Evolutionary conservation across 2,888 invertebrate species (phyloP).

Genomic region (Alloplasta piceator): DNA sequence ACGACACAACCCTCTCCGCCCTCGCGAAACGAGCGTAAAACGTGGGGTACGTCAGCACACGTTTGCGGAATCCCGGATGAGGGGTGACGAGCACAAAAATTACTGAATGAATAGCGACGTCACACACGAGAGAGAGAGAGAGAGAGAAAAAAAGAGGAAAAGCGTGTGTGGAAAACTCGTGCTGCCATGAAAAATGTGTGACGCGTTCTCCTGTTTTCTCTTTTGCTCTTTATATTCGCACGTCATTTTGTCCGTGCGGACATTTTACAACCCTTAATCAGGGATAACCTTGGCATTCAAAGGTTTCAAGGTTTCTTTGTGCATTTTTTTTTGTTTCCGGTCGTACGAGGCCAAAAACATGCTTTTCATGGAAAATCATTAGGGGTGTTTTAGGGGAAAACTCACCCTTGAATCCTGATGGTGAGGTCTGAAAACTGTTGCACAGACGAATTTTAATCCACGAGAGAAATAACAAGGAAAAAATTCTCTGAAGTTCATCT

Average conservation of each 20-base stretch:
- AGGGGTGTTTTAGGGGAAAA: not conserved
- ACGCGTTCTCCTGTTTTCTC: constrained; percentile 59
- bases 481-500: not conserved
- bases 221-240: constrained; percentile 43
- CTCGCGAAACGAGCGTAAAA: constrained; percentile 59
- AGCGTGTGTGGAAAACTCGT: constrained; percentile 19
- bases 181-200: constrained; percentile 74
- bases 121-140: constrained; percentile 67
- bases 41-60: constrained; percentile 67
- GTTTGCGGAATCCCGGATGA: constrained; percentile 52
- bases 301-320: constrained; percentile 14
- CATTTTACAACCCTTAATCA: constrained; percentile 30
- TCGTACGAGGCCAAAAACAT: not conserved
- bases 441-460: too few species aligned
- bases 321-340: not conserved
- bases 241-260: constrained; percentile 33
- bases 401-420: too few species aligned
- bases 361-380: constrained; percentile 13
- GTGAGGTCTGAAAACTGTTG: too few species aligned
- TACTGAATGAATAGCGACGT: constrained; percentile 83
- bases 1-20: constrained; percentile 31
- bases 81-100: constrained; percentile 82
- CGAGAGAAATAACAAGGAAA: too few species aligned
- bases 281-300: not conserved
- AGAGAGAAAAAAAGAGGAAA: constrained; percentile 9